These are phyloP conservation scores for Oophaga sylvatica DNA, from an alignment of 2,797 vertebrate genomes.

Conservation along the genomic window DNA sequence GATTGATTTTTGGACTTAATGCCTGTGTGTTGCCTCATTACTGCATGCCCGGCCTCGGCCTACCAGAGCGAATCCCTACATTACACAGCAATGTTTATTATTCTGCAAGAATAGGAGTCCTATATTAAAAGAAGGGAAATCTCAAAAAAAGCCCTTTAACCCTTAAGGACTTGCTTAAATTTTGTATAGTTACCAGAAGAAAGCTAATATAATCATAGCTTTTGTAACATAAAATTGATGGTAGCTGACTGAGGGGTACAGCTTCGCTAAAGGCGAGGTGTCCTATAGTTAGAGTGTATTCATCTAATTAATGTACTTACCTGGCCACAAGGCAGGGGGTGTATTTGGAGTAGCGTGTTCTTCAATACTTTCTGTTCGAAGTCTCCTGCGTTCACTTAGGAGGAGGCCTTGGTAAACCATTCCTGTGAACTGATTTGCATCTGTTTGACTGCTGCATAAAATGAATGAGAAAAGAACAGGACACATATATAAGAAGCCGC, in stretches of 20 bases:
- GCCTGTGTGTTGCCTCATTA: no score
- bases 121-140: not conserved
- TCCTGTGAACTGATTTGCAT: slow-evolving; percentile 93
- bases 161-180: no score
- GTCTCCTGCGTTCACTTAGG: slow-evolving; percentile 89
- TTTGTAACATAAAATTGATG: no score
- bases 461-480: not conserved
- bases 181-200: no score
- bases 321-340: slow-evolving; percentile 94
- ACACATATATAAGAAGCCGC: not conserved
- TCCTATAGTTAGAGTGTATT: not conserved
- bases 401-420: slow-evolving; percentile 98
- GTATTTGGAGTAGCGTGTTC: slow-evolving; percentile 94
- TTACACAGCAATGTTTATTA: not conserved
- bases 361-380: slow-evolving; percentile 96
- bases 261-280: no score
- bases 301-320: slow-evolving; percentile 71
- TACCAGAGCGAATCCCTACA: no score
- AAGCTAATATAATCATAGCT: no score
- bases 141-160: not conserved
- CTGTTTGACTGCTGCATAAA: slow-evolving; percentile 83
- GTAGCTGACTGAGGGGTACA: no score
- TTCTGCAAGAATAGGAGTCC: not conserved
- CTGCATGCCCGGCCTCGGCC: no score
- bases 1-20: no score